Base-by-base conservation (phyloP, 2,888 invertebrate genomes). In the Sesia bembeciformis region DNA sequence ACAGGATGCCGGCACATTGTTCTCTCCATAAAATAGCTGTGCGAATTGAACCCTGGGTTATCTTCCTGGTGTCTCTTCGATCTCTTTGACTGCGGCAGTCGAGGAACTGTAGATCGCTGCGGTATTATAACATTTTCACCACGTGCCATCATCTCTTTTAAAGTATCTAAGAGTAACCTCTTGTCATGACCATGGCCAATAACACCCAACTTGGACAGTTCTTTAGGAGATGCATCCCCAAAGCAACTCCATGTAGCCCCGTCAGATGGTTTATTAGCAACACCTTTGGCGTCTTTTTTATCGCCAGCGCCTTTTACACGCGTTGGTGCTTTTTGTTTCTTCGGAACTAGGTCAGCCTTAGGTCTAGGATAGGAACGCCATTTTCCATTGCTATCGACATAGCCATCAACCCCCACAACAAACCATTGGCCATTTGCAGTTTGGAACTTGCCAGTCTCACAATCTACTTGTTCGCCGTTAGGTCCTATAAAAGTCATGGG, bases 121-220 rank as follows among this genome's bases (percentile, higher is more conserved):
- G 84, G 86, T 57, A 85, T 65, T 46, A 61, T 74, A 0, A 84
- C 69, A 50, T 79, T 66, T 59, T 78, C 75, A 4, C 87, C 88
- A 4, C 67, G 70, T 4, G 73, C 74, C 56, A 78, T 46, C 70
- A 87, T 68, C 7, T 74, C 66, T 55, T 78, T 64, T 43, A 87
- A 64, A 54, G 74, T 74, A 5, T 70, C 59, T 40, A 75, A 54
- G 43, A 89, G 65, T 54, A 83, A 54, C 58, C 75, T 84, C 60
- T 74, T 82, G 57, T 89, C 87, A 3, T 76, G 73, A 1, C 88
- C 87, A 53, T 88, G 88, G 6, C 88, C 86, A 5, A 79, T 60
- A n/a, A 88, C 84, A 6, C 88, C 88, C 70, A 84, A 73, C 64
- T 74, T 74, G 4, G 85, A 81, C 40, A 89, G 64, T 6, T 70